These are phyloP conservation scores for Pterocles gutturalis DNA, from an alignment of 2,113 vertebrate species.

Conservation along the genomic window DNA sequence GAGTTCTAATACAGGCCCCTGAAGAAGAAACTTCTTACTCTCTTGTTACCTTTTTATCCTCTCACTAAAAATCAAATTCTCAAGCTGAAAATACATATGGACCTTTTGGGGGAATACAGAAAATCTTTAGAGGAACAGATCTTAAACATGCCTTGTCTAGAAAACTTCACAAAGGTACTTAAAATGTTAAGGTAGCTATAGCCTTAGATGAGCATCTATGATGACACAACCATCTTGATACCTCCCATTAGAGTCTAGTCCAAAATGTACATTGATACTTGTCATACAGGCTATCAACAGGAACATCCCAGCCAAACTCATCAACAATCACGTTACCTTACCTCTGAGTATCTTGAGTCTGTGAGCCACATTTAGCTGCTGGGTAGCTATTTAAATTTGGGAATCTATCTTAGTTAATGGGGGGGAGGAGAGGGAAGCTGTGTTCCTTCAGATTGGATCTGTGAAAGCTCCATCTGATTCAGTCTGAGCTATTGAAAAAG, in stretches of 20 bases:
- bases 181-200: not conserved
- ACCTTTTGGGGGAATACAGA: not conserved
- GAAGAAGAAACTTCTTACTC: not conserved
- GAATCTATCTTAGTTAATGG: not conserved
- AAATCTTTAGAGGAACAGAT: not conserved
- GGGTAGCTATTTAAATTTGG: not conserved
- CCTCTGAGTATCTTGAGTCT: not conserved
- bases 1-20: not conserved
- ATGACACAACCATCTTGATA: not conserved
- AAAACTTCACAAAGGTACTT: not conserved
- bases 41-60: not conserved
- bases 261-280: not conserved
- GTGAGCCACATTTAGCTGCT: not conserved
- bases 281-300: not conserved
- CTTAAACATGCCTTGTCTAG: not conserved
- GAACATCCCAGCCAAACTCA: not conserved
- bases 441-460: not conserved
- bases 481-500: not conserved
- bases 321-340: not conserved
- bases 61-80: not conserved
- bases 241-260: not conserved
- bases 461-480: not conserved
- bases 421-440: rapidly evolving
- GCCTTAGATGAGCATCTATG: not conserved
- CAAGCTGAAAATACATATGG: not conserved